phyloP scores from a whole-genome alignment of 2,797 vertebrate genomes.

The Darevskia mixta region DNA sequence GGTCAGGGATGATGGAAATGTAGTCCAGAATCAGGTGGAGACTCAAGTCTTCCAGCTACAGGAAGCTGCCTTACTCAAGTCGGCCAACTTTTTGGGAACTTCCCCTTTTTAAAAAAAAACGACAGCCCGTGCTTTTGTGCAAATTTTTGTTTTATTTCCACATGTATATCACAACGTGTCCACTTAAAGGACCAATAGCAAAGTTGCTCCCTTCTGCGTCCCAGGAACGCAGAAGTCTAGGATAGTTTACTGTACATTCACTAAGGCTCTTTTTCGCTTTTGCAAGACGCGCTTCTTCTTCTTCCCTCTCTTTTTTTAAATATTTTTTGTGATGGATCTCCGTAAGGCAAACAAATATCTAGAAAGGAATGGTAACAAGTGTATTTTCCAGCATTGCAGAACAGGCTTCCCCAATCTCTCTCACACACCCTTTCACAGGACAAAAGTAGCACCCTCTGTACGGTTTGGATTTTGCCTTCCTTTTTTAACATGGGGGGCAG shows the following conservation, averaged over 20 bases:
- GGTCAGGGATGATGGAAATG: too few relatives aligned
- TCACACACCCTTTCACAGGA: conserved; percentile 79
- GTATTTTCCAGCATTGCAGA: conserved; percentile 88
- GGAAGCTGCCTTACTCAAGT: too few relatives aligned
- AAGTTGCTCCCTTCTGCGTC: conserved; percentile 91
- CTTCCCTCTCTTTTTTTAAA: too few relatives aligned
- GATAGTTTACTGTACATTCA: conserved; percentile 88
- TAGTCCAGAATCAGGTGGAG: too few relatives aligned
- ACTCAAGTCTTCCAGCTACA: too few relatives aligned
- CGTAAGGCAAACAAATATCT: conserved; percentile 93
- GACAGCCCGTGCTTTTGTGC: conserved; percentile 78
- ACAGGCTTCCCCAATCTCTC: conserved; percentile 78
- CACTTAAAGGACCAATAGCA: conserved; percentile 92
- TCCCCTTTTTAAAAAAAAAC: conserved; percentile 60
- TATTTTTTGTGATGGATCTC: conserved; percentile 86
- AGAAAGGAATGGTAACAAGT: conserved; percentile 92
- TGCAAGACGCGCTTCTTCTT: conserved; percentile 76
- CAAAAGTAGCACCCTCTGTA: conserved; percentile 83
- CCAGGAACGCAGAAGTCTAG: conserved; percentile 87
- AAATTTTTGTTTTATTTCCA: conserved; percentile 91
- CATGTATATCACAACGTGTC: conserved; percentile 93
- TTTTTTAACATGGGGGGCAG: neutral
- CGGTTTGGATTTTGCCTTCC: conserved; percentile 67
- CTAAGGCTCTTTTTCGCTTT: conserved; percentile 89
- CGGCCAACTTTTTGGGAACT: too few relatives aligned